phyloP scores from a whole-genome alignment of 2,888 invertebrate genomes.

The Agrochola lychnidis region DNA sequence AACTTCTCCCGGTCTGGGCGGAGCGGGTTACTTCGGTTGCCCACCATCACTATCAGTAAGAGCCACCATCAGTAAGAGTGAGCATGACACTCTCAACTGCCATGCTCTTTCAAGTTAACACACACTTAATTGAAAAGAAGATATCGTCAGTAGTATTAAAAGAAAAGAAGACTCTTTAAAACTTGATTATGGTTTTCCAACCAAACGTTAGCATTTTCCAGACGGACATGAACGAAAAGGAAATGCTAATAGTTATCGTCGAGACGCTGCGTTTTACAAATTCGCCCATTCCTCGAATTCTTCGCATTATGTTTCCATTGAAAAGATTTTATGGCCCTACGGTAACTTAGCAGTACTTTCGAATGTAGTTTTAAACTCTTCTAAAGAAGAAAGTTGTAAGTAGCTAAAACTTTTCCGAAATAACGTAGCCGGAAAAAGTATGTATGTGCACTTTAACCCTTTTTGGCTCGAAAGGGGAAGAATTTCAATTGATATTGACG shows the following conservation, averaged over 20 bases:
- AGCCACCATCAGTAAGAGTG: no score
- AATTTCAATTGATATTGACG: slow-evolving; percentile 32
- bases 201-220: background rate
- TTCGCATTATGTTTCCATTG: slow-evolving; percentile 24
- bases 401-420: slow-evolving; percentile 30
- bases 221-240: background rate
- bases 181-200: background rate
- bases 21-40: no score
- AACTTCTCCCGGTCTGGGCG: no score
- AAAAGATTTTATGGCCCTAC: slow-evolving; percentile 37
- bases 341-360: slow-evolving; percentile 38
- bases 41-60: no score
- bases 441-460: slow-evolving; percentile 39
- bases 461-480: slow-evolving; percentile 25
- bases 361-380: slow-evolving; percentile 55
- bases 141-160: no score
- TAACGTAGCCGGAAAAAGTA: slow-evolving; percentile 21
- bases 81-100: no score
- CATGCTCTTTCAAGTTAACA: no score
- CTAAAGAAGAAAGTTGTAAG: slow-evolving; percentile 47
- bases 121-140: no score
- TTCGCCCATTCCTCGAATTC: slow-evolving; percentile 26
- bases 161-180: no score
- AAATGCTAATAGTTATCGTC: slow-evolving; percentile 21
- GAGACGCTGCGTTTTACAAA: slow-evolving; percentile 37